These are phyloP conservation scores for Drosophila tristis DNA, from an alignment of 1,140 invertebrate genomes.

Conservation along the genomic window DNA sequence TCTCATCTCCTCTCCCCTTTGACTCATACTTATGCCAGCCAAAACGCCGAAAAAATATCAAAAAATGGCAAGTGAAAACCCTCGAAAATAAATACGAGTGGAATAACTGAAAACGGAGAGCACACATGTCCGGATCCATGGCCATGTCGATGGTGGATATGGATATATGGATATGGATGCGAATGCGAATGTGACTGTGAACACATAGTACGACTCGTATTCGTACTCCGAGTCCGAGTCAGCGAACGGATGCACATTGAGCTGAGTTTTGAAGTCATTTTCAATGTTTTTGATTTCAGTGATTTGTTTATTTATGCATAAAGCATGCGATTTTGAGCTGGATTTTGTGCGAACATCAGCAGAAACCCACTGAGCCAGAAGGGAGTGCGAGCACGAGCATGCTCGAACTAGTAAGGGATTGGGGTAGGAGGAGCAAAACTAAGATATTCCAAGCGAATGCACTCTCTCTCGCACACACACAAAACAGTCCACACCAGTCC, in stretches of 20 bases:
- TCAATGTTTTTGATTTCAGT: constrained; percentile 81
- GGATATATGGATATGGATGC: constrained; percentile 30
- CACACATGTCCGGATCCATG: constrained; percentile 29
- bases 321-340: constrained; percentile 76
- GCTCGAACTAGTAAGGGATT: constrained; percentile 6
- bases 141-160: background rate
- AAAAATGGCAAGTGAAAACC: constrained; percentile 16
- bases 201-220: too few species aligned
- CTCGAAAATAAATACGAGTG: constrained; percentile 30
- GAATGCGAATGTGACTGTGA: constrained; percentile 18
- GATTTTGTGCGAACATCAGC: constrained; percentile 70
- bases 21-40: too few species aligned
- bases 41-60: constrained; percentile 1
- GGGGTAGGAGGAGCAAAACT: constrained; percentile 45
- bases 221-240: constrained; percentile 18
- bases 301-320: constrained; percentile 83
- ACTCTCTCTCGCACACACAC: constrained; percentile 35
- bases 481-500: background rate
- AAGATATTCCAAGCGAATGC: constrained; percentile 80
- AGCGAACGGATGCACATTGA: constrained; percentile 58
- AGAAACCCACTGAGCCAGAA: constrained; percentile 51
- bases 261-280: constrained; percentile 77
- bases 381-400: constrained; percentile 9
- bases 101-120: constrained; percentile 23
- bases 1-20: too few species aligned